phyloP scores from a whole-genome alignment of 1,140 invertebrate species.

The Gryon sp. region DNA sequence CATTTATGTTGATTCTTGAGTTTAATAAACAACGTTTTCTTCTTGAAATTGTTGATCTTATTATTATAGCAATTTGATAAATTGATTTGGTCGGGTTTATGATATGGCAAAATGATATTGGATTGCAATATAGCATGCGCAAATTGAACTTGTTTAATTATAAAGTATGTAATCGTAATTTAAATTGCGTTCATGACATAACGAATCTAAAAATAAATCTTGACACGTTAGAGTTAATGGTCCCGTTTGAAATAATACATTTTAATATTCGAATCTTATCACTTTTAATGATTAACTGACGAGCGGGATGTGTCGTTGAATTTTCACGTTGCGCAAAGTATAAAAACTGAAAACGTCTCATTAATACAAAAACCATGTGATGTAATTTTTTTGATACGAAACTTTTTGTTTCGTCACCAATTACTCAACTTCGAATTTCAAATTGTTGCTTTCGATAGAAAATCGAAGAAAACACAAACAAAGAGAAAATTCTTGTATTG shows the following conservation, averaged over 20 bases:
- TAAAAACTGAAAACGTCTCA: conserved; percentile 16
- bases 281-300: conserved; percentile 26
- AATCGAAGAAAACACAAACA: neutral
- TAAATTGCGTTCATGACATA: conserved; percentile 50
- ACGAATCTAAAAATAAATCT: conserved; percentile 48
- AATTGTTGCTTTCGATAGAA: conserved; percentile 7
- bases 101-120: neutral
- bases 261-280: conserved; percentile 43
- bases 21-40: too few relatives aligned
- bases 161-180: conserved; percentile 48
- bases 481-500: neutral
- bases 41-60: too few relatives aligned
- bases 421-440: conserved; percentile 36
- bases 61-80: too few relatives aligned
- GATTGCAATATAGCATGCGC: neutral
- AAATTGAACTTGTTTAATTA: conserved; percentile 33
- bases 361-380: conserved; percentile 44
- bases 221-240: conserved; percentile 5
- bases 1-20: too few relatives aligned
- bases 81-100: neutral
- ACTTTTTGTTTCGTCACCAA: conserved; percentile 45
- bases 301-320: conserved; percentile 5
- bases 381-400: conserved; percentile 42
- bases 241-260: conserved; percentile 30
- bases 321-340: conserved; percentile 37